Percentiles rank a stretch among this genome's conserved stretches.
These are phyloP conservation scores for Tetragnatha montana DNA, from an alignment of 2,888 invertebrate genomes.

Conservation along the genomic window DNA sequence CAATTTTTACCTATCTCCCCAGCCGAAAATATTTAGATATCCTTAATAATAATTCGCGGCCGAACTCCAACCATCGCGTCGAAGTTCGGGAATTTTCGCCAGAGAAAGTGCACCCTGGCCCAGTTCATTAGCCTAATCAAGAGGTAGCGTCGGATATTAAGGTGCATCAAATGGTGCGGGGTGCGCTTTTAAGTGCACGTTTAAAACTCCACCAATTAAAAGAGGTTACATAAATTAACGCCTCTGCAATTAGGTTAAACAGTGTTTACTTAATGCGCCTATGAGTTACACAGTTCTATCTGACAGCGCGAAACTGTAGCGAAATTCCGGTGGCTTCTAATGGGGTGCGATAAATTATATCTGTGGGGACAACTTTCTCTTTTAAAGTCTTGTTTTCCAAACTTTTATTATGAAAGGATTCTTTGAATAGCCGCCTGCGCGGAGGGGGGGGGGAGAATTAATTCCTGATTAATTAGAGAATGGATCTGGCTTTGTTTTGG, in stretches of 20 bases:
- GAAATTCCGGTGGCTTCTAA: slow-evolving; percentile 47
- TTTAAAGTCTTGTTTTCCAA: slow-evolving; percentile 26
- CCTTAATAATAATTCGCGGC: slow-evolving; percentile 43
- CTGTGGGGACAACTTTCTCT: slow-evolving; percentile 28
- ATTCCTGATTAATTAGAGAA: no score
- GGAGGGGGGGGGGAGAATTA: no score
- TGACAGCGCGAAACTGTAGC: slow-evolving; percentile 53
- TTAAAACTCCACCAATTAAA: slow-evolving; percentile 60
- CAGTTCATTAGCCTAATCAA: slow-evolving; percentile 61
- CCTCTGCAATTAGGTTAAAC: slow-evolving; percentile 62
- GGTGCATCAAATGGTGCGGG: slow-evolving; percentile 48
- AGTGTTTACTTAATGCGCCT: slow-evolving; percentile 57
- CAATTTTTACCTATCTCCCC: slow-evolving; percentile 17
- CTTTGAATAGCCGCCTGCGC: not conserved
- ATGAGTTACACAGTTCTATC: slow-evolving; percentile 50
- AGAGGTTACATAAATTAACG: slow-evolving; percentile 64
- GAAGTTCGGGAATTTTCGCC: slow-evolving; percentile 45
- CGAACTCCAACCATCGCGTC: slow-evolving; percentile 22
- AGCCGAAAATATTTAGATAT: slow-evolving; percentile 37
- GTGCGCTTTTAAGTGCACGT: slow-evolving; percentile 43
- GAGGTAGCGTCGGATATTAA: slow-evolving; percentile 54
- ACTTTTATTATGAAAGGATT: slow-evolving; percentile 16
- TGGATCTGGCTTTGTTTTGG: no score
- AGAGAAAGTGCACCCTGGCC: slow-evolving; percentile 32
- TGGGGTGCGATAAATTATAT: slow-evolving; percentile 55